A percentile compares a stretch with the other conserved stretches of the same genome.
Conservation (phyloP, 2,113 vertebrate species). For the Typhlomys cinereus region DNA sequence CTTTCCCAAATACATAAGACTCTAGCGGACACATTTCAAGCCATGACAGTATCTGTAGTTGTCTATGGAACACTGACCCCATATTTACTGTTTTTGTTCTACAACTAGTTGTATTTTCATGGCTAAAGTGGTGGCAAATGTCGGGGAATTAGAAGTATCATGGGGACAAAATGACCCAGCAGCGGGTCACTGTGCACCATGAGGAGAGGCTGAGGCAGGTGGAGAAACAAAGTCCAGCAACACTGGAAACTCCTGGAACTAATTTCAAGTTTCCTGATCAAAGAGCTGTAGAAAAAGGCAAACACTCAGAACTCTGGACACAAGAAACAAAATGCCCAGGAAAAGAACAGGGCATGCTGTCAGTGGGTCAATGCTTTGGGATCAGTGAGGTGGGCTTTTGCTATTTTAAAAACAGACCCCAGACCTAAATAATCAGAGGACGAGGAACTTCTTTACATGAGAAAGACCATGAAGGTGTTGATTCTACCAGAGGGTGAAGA, state of each 20-base stretch:
- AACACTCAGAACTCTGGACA: background rate
- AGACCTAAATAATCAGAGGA: constrained; percentile 21
- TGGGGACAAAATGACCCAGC: background rate
- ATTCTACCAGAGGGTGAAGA: background rate
- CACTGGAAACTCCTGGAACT: background rate
- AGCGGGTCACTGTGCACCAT: background rate
- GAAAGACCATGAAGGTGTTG: background rate
- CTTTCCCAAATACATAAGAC: too few species aligned
- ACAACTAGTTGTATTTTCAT: background rate
- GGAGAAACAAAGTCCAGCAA: background rate
- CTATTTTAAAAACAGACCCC: constrained; percentile 20
- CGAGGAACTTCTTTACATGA: constrained; percentile 27
- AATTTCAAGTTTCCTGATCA: background rate
- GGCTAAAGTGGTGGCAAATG: fast-evolving
- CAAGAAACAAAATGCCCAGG: background rate
- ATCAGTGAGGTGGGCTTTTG: background rate
- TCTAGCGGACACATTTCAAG: too few species aligned
- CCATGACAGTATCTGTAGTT: background rate
- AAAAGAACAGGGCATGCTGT: background rate
- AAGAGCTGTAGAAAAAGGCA: background rate
- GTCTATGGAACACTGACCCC: background rate
- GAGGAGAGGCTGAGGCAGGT: background rate
- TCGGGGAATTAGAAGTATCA: background rate
- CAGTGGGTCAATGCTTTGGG: constrained; percentile 11
- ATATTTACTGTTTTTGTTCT: background rate